phyloP scores from a whole-genome alignment of 1,140 invertebrate species.

The Zaprionus lachaisei region DNA sequence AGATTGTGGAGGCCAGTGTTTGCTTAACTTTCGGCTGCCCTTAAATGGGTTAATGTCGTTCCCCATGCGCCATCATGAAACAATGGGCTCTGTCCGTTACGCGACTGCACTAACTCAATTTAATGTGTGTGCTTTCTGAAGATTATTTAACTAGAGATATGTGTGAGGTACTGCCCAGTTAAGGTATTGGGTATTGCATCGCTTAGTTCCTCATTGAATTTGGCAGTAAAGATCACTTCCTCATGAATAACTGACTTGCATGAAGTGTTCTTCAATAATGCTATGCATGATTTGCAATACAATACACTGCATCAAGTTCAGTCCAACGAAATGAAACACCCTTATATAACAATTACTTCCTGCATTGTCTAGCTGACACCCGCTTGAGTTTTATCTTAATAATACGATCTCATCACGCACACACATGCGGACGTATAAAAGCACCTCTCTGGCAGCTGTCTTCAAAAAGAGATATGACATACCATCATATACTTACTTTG shows the following conservation, averaged over 20 bases:
- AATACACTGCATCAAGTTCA: slow-evolving; percentile 1
- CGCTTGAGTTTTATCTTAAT: slow-evolving; percentile 39
- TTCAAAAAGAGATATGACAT: slow-evolving; percentile 66
- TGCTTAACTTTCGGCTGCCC: slow-evolving; percentile 48
- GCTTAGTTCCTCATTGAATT: not conserved
- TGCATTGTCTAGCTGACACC: slow-evolving; percentile 39
- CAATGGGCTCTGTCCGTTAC: slow-evolving; percentile 46
- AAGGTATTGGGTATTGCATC: not conserved
- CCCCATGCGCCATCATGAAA: slow-evolving; percentile 27
- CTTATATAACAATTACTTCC: slow-evolving; percentile 33
- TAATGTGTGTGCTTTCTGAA: slow-evolving; percentile 24
- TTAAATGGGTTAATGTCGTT: slow-evolving; percentile 77
- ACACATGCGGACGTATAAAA: slow-evolving; percentile 14
- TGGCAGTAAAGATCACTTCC: not conserved
- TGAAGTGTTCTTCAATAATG: not conserved
- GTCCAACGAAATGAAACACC: not conserved
- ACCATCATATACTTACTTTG: slow-evolving; percentile 66
- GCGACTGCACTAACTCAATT: slow-evolving; percentile 44
- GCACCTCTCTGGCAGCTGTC: slow-evolving; percentile 48
- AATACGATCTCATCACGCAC: slow-evolving; percentile 36
- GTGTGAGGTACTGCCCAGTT: not conserved
- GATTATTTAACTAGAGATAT: slow-evolving; percentile 15
- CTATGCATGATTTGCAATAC: not conserved
- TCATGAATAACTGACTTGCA: not conserved
- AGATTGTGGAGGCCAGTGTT: slow-evolving; percentile 56